Conservation (phyloP, 2,888 invertebrate genomes). For the Lasius fuliginosus region DNA sequence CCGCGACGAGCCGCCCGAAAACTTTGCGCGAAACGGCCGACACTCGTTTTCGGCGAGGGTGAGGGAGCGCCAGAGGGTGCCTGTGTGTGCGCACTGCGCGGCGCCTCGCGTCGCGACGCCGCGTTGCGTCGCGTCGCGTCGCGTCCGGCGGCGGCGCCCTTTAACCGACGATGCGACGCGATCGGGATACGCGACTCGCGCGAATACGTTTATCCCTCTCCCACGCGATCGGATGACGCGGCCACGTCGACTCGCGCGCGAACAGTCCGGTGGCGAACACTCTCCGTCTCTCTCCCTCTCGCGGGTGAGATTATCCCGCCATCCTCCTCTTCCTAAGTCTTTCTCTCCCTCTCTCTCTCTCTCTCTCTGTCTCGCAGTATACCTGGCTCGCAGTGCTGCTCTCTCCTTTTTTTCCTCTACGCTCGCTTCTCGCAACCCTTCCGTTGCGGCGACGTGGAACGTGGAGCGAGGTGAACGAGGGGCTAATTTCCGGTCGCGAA, state of each 20-base stretch:
- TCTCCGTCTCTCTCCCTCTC: conserved; percentile 57
- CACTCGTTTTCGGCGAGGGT: conserved; percentile 33
- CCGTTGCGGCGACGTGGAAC: conserved; percentile 37
- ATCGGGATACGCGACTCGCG: conserved; percentile 36
- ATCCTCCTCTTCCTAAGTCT: conserved; percentile 36
- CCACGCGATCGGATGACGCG: not conserved
- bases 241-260: conserved; percentile 53
- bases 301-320: conserved; percentile 19
- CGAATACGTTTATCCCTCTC: conserved; percentile 70
- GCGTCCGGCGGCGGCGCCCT: not conserved
- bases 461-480: conserved; percentile 61
- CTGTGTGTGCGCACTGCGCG: conserved; percentile 36
- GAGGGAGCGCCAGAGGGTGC: conserved; percentile 13
- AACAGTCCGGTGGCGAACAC: conserved; percentile 66
- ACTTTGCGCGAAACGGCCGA: conserved; percentile 44
- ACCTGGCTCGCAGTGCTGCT: conserved; percentile 4
- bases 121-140: conserved; percentile 29
- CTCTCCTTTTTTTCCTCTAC: conserved; percentile 18
- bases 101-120: conserved; percentile 60
- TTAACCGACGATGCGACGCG: too few relatives aligned
- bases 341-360: conserved; percentile 27
- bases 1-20: conserved; percentile 51
- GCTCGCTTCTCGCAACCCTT: conserved; percentile 22
- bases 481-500: conserved; percentile 75
- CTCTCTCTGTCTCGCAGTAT: not conserved